Conservation (phyloP, 2,888 invertebrate genomes). For the Chrysodeixis includens region DNA sequence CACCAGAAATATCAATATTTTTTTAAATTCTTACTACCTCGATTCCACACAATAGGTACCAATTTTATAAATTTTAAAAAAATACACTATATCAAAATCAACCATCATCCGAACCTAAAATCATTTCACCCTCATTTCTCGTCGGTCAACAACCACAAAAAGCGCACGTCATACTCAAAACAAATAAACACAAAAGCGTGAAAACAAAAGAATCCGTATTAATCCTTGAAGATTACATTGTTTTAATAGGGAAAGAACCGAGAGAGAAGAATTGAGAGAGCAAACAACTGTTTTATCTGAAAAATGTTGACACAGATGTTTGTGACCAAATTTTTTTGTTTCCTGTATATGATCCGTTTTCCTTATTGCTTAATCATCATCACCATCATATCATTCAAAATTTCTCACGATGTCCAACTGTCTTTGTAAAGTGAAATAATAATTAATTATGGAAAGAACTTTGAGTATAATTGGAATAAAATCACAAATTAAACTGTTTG, state of each 20-base stretch:
- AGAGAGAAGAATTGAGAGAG: background rate
- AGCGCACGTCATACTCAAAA: background rate
- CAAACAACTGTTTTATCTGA: background rate
- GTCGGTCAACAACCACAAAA: background rate
- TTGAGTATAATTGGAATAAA: too few relatives aligned
- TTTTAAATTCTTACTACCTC: too few relatives aligned
- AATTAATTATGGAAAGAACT: too few relatives aligned
- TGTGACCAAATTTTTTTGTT: background rate
- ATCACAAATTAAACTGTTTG: too few relatives aligned
- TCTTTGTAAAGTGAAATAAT: too few relatives aligned
- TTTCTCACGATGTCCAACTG: too few relatives aligned
- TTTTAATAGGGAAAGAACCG: constrained; percentile 3
- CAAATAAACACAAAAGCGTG: background rate
- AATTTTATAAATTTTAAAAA: too few relatives aligned
- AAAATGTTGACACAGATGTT: background rate
- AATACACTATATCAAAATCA: background rate
- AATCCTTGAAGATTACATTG: background rate
- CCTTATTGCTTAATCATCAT: too few relatives aligned
- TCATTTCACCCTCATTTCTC: too few relatives aligned
- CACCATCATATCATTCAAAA: too few relatives aligned
- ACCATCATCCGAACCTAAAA: background rate
- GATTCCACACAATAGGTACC: too few relatives aligned
- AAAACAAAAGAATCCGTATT: background rate
- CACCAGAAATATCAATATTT: too few relatives aligned
- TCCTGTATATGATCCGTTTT: background rate